Base-by-base conservation (phyloP, 2,113 vertebrate species). In the Gambusia holbrooki region DNA sequence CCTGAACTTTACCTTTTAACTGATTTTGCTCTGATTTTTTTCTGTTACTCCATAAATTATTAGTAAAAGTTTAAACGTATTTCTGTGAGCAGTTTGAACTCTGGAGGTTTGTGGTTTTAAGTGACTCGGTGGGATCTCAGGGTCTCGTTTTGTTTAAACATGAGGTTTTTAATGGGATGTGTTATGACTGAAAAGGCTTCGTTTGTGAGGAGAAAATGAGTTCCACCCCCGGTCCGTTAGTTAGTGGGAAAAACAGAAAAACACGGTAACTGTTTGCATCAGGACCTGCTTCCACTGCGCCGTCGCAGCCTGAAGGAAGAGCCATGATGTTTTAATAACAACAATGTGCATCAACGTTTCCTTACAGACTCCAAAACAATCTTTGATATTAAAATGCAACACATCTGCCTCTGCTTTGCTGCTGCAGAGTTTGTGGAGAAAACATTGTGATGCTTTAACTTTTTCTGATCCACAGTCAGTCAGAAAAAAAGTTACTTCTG, bases 301-400 rank as follows among this genome's bases (percentile, higher is more conserved):
- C 32, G 62, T 27, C 45, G 4, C 69, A 67, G 64, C 17, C 72
- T 62, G 37, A n/a, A 60, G 17, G 71, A 65, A 51, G 37, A 64
- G 28, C 32, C 81, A 71, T 3, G 5, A 58, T 66, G 84, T 65
- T 84, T 87, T 74, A 84, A 64, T 68, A 76, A 73, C 27, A 40
- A 27, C 35, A 67, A 17, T 68, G 27, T 87, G 76, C 54, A 66
- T 68, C 25, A 71, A 48, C 37, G 29, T 48, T 82, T 13, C 62
- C 69, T 77, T 17, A 5, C 9, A 28, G 3, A n/a, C 22, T 69
- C n/a, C 60, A 19, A 68, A 29, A 67, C 25, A 0, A 27, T 64
- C 12, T 75, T 73, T 70, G 64, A 82, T 66, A 62, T 73, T 0
- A 48, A 42, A 68, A n/a, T 58, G 40, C 13, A 22, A 15, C 14